Conservation (phyloP, 2,797 vertebrate species). For the Fistularia tabacaria region DNA sequence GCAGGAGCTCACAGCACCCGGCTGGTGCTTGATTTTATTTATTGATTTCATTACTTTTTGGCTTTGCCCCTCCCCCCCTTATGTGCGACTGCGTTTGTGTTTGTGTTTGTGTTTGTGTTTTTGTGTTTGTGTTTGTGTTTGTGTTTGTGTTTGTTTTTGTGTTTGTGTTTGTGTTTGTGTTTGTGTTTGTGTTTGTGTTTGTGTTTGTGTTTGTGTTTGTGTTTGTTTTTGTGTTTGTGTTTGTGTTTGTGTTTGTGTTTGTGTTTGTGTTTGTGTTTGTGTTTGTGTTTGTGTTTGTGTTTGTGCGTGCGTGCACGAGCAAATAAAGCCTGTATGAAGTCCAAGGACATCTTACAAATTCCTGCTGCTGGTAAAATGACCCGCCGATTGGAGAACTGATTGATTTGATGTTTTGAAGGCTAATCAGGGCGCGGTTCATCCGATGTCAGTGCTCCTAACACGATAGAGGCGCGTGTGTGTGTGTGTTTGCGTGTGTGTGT, state of each 20-base stretch:
- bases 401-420: constrained; percentile 48
- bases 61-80: constrained; percentile 21
- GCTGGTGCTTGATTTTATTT: constrained; percentile 60
- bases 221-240: no score
- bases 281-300: constrained; percentile 20
- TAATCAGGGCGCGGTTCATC: constrained; percentile 43
- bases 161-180: constrained; percentile 18
- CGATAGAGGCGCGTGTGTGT: not conserved
- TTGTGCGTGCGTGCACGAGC: constrained; percentile 12
- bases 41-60: constrained; percentile 61
- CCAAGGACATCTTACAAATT: constrained; percentile 51
- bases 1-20: constrained; percentile 56
- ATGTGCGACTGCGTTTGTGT: constrained; percentile 19
- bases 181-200: constrained; percentile 19
- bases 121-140: constrained; percentile 15
- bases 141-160: no score
- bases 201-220: constrained; percentile 12
- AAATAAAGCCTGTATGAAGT: constrained; percentile 38
- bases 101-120: constrained; percentile 17
- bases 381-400: constrained; percentile 43
- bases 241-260: constrained; percentile 12
- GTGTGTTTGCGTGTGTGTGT: constrained; percentile 1
- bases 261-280: constrained; percentile 12
- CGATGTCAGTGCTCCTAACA: constrained; percentile 4
- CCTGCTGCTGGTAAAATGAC: constrained; percentile 37